Evolutionary conservation across 2,888 invertebrate species (phyloP), one percentile per base, ranked within the genome.

Genomic region (Proisotoma minuta): DNA sequence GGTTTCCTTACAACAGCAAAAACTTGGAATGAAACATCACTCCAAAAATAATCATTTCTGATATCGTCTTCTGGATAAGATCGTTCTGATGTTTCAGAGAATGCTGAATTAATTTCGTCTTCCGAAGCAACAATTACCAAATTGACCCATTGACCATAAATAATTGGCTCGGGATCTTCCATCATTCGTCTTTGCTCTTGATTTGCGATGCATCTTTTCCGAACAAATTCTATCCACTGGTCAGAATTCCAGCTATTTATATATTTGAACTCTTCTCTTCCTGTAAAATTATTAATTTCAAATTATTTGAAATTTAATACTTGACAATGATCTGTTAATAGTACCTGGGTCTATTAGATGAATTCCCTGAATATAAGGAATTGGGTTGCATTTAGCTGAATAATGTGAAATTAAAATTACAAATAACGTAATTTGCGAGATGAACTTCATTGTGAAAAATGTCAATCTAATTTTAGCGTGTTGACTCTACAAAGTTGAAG

Each of bases 331-430:
- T 43, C 4, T n/a, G 5, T 12, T 4, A 43, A 43, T 43, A 5
- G 43, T n/a, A 68, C 68, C 48, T n/a, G 68, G 68, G 57, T 68
- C 68, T 5, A 68, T 51, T 48, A 65, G 50, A 29, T 68, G 68
- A n/a, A 68, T 63, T 8, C 48, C 63, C 48, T 65, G 68, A 56
- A 68, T 52, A 39, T 50, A 24, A 4, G 50, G 26, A 22, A 12
- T 34, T 22, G 26, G 23, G 4, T 22, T 22, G 50, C 50, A 5
- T 34, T 34, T 34, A 15, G 34, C 34, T 34, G 8, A 10, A 8
- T 15, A 34, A 10, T 34, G 8, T 34, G 15, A 10, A 10, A 34
- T 34, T 34, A n/a, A n/a, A n/a, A n/a, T 34, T 34, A 10, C 15
- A 34, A 34, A 34, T 34, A 15, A 34, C 8, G 15, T 34, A 34